phyloP scores from a whole-genome alignment of 2,888 invertebrate species.

The Tillus elongatus region DNA sequence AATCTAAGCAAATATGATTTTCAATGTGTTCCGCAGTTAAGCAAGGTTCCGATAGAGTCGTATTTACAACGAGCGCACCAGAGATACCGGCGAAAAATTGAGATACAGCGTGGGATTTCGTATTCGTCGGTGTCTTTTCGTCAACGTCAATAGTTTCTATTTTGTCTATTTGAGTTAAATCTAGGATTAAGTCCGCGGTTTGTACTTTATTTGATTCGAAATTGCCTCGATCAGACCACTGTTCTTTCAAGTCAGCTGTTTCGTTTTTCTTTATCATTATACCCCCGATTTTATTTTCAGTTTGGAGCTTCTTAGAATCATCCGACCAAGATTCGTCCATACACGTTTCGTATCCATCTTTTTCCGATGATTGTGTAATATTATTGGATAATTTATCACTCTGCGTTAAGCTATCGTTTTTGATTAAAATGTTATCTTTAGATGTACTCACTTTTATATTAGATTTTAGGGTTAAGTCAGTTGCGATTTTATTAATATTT shows the following conservation, averaged over 20 bases:
- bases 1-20: conserved; percentile 31
- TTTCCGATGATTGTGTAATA: conserved; percentile 27
- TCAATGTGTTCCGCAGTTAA: conserved; percentile 21
- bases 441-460: too few relatives aligned
- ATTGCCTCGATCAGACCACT: too few relatives aligned
- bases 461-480: too few relatives aligned
- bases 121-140: conserved; percentile 34
- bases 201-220: too few relatives aligned
- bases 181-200: too few relatives aligned
- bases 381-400: conserved; percentile 24
- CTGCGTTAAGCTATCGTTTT: conserved; percentile 26
- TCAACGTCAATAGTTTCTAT: conserved; percentile 15
- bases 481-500: background rate
- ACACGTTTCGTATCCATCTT: conserved; percentile 53
- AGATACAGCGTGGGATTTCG: conserved; percentile 17
- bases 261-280: conserved; percentile 13
- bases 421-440: conserved; percentile 15
- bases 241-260: too few relatives aligned
- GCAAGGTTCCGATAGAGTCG: conserved; percentile 27
- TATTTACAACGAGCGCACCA: conserved; percentile 10
- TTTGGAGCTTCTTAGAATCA: conserved; percentile 2
- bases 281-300: conserved; percentile 6
- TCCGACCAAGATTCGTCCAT: conserved; percentile 50
- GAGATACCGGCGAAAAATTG: conserved; percentile 20
- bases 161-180: too few relatives aligned